Conservation (phyloP, 2,888 invertebrate genomes). For the Pasiphila rectangulata region DNA sequence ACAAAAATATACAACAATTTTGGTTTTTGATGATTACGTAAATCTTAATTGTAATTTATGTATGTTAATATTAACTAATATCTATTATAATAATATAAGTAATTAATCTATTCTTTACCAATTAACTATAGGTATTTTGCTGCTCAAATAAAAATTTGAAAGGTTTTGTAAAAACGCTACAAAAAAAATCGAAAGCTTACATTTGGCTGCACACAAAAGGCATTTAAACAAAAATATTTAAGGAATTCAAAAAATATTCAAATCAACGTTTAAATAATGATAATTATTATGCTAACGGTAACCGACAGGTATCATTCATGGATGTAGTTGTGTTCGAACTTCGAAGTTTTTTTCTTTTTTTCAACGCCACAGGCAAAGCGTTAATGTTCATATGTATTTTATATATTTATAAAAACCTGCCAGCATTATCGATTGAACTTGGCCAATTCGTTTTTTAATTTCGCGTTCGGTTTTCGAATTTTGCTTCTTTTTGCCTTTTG, state of each 20-base stretch:
- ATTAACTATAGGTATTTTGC: too few relatives aligned
- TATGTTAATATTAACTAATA: too few relatives aligned
- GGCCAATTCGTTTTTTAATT: slow-evolving; percentile 34
- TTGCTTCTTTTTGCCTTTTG: slow-evolving; percentile 10
- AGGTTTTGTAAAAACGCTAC: neutral
- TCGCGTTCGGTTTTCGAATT: slow-evolving; percentile 11
- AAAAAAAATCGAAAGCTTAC: neutral
- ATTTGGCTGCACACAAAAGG: slow-evolving; percentile 5
- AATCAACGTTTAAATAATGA: slow-evolving; percentile 17
- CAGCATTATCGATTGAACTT: slow-evolving; percentile 34
- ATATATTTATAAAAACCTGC: slow-evolving; percentile 30
- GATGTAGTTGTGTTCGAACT: slow-evolving; percentile 28
- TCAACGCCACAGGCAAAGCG: slow-evolving; percentile 30
- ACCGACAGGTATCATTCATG: slow-evolving; percentile 46
- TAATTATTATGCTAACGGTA: slow-evolving; percentile 37
- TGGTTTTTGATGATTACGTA: too few relatives aligned
- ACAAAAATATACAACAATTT: too few relatives aligned
- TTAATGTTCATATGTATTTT: slow-evolving; percentile 36
- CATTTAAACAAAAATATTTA: slow-evolving; percentile 1
- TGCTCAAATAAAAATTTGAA: too few relatives aligned
- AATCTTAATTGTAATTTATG: too few relatives aligned
- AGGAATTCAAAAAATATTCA: slow-evolving; percentile 10
- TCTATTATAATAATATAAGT: too few relatives aligned
- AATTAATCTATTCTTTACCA: too few relatives aligned
- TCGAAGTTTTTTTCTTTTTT: slow-evolving; percentile 27